phyloP scores from a whole-genome alignment of 2,797 vertebrate species.

The Gambelia wislizenii region DNA sequence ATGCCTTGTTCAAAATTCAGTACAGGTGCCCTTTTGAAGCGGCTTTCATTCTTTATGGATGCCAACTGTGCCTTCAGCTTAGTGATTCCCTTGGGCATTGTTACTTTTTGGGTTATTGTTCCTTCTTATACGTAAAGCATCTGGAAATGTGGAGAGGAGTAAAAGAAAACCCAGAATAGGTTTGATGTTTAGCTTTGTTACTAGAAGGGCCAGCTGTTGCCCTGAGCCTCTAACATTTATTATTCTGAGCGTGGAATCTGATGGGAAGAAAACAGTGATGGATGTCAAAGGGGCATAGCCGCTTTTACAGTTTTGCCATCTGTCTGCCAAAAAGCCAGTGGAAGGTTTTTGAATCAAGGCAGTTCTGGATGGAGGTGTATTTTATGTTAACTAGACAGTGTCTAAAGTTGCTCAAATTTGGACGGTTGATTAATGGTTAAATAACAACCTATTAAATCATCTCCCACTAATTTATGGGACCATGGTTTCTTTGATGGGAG shows the following conservation, averaged over 20 bases:
- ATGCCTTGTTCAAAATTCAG: conserved; percentile 10
- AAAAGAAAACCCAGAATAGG: not conserved
- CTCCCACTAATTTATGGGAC: not conserved
- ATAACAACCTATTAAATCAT: not conserved
- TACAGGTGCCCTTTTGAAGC: not conserved
- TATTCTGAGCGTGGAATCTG: not conserved
- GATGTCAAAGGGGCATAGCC: not conserved
- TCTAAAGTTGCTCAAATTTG: accelerated
- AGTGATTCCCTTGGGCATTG: not conserved
- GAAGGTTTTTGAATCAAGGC: accelerated
- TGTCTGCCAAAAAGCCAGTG: accelerated
- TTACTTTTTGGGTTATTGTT: not conserved
- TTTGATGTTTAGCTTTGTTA: conserved; percentile 2
- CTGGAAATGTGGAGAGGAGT: not conserved
- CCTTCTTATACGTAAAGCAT: not conserved
- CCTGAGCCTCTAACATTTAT: not conserved
- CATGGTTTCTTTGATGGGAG: not conserved
- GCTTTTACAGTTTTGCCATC: not conserved
- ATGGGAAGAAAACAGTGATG: conserved; percentile 6
- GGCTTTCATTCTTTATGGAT: not conserved
- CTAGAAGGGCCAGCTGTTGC: not conserved
- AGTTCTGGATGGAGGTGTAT: conserved; percentile 17
- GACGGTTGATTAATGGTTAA: not conserved
- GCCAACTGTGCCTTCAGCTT: not conserved
- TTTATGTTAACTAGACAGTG: not conserved